Conservation (phyloP, 2,888 invertebrate species). For the Pterostichus madidus region DNA sequence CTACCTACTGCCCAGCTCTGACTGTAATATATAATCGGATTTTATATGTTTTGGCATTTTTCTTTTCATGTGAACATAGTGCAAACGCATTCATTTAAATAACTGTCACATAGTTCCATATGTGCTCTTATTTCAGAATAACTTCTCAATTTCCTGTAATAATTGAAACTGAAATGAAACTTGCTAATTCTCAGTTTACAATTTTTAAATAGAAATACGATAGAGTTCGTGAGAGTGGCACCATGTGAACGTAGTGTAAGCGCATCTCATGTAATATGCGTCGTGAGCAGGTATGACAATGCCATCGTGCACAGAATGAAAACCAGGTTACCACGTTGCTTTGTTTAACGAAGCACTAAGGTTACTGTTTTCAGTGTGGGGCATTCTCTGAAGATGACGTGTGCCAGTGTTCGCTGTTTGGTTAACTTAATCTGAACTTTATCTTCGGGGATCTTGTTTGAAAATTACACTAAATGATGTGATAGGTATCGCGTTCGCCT, state of each 20-base stretch:
- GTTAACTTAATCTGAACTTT: background rate
- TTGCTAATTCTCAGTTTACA: background rate
- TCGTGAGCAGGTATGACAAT: constrained; percentile 18
- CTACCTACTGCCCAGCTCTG: no score
- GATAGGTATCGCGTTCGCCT: constrained; percentile 15
- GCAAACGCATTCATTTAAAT: no score
- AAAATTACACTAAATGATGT: constrained; percentile 11
- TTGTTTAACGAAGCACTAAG: constrained; percentile 37
- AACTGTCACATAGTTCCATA: background rate
- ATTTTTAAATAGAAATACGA: background rate
- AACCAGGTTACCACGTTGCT: constrained; percentile 27
- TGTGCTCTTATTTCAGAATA: background rate
- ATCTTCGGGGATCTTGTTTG: background rate
- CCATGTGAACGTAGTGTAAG: background rate
- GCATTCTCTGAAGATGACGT: constrained; percentile 17
- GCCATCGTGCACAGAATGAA: constrained; percentile 20
- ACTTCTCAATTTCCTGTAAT: background rate
- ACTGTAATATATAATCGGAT: no score
- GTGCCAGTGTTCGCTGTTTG: background rate
- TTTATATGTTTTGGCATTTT: no score
- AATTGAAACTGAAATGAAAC: background rate
- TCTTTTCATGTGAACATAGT: no score
- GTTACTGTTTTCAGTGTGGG: background rate
- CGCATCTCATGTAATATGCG: constrained; percentile 12
- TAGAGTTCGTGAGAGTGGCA: background rate